These are phyloP conservation scores for Eulacestoma nigropectus DNA, from an alignment of 2,113 vertebrate genomes.

Conservation along the genomic window DNA sequence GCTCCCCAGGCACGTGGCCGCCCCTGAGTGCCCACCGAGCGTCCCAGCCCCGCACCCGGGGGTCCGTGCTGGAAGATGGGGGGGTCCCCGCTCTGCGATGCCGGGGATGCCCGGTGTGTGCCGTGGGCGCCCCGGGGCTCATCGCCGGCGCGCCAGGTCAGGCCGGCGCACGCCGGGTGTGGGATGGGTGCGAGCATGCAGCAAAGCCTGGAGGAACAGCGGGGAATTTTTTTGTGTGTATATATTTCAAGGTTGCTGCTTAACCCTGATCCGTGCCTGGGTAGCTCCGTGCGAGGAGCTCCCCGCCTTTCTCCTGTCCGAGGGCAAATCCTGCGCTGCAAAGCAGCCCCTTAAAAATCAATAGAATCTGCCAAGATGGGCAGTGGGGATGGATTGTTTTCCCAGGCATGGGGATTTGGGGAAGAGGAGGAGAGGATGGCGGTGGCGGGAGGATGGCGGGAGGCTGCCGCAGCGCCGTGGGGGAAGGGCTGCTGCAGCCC, in stretches of 20 bases:
- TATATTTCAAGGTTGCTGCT: not conserved
- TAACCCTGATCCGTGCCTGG: not conserved
- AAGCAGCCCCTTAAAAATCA: not conserved
- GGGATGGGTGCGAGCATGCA: slow-evolving; percentile 1
- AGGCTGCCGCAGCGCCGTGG: slow-evolving; percentile 28
- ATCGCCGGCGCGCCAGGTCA: not conserved
- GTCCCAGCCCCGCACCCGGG: not conserved
- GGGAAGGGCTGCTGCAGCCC: slow-evolving; percentile 52
- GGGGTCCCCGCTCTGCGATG: not conserved
- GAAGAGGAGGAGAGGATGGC: not conserved
- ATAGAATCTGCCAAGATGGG: not conserved
- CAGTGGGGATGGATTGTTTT: not conserved
- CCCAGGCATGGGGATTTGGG: not conserved
- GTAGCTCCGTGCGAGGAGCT: not conserved
- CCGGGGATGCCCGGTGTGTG: not conserved
- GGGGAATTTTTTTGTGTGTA: not conserved
- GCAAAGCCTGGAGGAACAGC: not conserved
- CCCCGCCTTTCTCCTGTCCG: not conserved
- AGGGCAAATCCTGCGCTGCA: not conserved
- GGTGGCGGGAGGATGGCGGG: not conserved
- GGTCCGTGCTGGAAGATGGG: not conserved
- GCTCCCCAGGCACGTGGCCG: not conserved
- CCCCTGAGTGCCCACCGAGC: not conserved
- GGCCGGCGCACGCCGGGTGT: not conserved
- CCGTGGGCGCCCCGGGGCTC: not conserved